Base-by-base conservation (phyloP, 1,140 invertebrate genomes). In the Saccostrea cuccullata region DNA sequence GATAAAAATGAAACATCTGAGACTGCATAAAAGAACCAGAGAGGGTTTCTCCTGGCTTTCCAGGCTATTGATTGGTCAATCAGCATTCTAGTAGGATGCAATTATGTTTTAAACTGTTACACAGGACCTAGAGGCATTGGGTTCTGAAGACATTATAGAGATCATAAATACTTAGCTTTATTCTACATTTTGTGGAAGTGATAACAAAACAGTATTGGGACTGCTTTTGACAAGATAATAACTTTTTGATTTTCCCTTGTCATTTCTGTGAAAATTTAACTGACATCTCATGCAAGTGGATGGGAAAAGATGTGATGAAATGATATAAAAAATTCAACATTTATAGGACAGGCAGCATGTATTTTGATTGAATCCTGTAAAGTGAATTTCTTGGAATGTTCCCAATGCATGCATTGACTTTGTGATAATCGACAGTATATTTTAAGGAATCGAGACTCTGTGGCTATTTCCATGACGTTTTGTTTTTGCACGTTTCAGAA, bases 401-500 rank as follows among this genome's bases (percentile, higher is more conserved):
- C 58, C 58, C 58, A 20, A 64, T 20, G n/a, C 15, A n/a, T 64
- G 58, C 58, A 64, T 64, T 64, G 58, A 64, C 5, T n/a, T 64
- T 64, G 58, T 64, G 58, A 64, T 64, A 64, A 20, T 36, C 30
- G 17, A 20, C 47, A n/a, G 17, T 20, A n/a, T n/a, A 64, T 20
- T 60, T 20, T 60, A 13, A 15, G 58, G 58, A n/a, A 64, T 6
- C 2, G 17, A 64, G 5, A 64, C 15, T 20, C 47, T 20, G 13
- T 20, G 58, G 6, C 23, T 58, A 23, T 70, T 86, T 64, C 58
- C 36, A 84, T 84, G 82, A 84, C 47, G 30, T 86, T 86, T 56
- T 86, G 70, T 36, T 67, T 30, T 85, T 67, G 82, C 55, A 84
- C 55, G 47, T 89, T 89, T 26, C 88, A 89, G 88, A 86, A 86